Evolutionary conservation across 2,113 vertebrate genomes (phyloP).

Genomic region (Macquaria australasica): DNA sequence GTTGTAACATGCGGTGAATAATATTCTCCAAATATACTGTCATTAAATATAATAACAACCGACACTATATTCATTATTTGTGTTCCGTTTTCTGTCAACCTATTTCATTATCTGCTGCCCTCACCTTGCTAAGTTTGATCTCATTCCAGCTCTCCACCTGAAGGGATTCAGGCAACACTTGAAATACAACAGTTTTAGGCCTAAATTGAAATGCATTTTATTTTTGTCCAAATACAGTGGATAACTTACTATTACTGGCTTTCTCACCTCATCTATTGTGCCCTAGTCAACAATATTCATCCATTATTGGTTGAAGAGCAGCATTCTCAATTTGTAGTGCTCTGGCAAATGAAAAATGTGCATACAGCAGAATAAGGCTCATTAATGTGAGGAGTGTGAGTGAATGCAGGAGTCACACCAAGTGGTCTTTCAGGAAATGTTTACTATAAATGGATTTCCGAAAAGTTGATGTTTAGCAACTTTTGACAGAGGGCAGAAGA

Average conservation of each 20-base stretch:
- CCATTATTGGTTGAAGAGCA: slow-evolving; percentile 53
- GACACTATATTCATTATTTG: slow-evolving; percentile 39
- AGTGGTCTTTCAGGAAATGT: slow-evolving; percentile 14
- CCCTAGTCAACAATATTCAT: slow-evolving; percentile 52
- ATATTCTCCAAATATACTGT: slow-evolving; percentile 19
- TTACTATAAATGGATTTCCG: slow-evolving; percentile 29
- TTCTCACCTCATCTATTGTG: slow-evolving; percentile 51
- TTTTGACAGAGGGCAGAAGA: slow-evolving; percentile 26
- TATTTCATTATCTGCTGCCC: slow-evolving; percentile 57
- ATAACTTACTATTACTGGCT: slow-evolving; percentile 39
- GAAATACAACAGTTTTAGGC: slow-evolving; percentile 34
- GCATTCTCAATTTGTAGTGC: slow-evolving; percentile 45
- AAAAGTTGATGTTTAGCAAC: slow-evolving; percentile 28
- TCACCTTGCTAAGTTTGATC: slow-evolving; percentile 53
- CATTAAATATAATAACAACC: slow-evolving; percentile 34
- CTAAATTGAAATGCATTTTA: slow-evolving; percentile 56
- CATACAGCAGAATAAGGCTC: slow-evolving; percentile 31
- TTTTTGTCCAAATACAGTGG: slow-evolving; percentile 39
- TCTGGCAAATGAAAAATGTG: slow-evolving; percentile 50
- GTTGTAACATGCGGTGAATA: not conserved
- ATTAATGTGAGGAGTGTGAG: slow-evolving; percentile 31
- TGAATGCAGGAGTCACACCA: not conserved
- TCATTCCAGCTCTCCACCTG: slow-evolving; percentile 48
- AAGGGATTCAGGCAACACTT: slow-evolving; percentile 39
- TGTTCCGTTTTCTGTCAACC: slow-evolving; percentile 27